Evolutionary conservation across 2,113 vertebrate species (phyloP).

Genomic region (Labrus mixtus): DNA sequence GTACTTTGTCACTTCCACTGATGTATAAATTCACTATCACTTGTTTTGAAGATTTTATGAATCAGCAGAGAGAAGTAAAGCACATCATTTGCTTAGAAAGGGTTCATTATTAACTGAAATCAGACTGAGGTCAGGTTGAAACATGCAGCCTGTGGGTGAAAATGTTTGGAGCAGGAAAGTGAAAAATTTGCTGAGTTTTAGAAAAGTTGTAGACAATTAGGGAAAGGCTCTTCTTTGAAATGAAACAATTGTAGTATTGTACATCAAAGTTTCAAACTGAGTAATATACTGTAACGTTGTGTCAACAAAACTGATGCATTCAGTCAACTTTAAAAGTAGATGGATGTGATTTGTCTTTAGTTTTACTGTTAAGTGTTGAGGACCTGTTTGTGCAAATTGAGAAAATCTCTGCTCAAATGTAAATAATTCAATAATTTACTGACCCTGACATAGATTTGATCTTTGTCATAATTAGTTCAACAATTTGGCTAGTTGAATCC

Average conservation of each 20-base stretch:
- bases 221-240: too few relatives aligned
- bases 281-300: not conserved
- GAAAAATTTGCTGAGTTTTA: not conserved
- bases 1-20: not conserved
- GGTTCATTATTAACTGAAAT: not conserved
- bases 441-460: not conserved
- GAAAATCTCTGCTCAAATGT: not conserved
- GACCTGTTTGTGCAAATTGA: not conserved
- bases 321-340: too few relatives aligned
- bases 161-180: not conserved
- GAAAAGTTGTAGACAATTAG: not conserved
- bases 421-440: not conserved
- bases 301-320: not conserved
- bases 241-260: too few relatives aligned
- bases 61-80: not conserved
- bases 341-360: too few relatives aligned
- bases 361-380: not conserved
- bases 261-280: not conserved
- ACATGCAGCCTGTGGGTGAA: constrained; percentile 6
- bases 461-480: not conserved
- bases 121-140: constrained; percentile 1
- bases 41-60: not conserved
- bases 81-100: not conserved
- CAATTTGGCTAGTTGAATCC: too few relatives aligned
- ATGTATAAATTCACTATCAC: not conserved